Conservation (phyloP, 2,888 invertebrate species). For the Tupiocoris notatus region DNA sequence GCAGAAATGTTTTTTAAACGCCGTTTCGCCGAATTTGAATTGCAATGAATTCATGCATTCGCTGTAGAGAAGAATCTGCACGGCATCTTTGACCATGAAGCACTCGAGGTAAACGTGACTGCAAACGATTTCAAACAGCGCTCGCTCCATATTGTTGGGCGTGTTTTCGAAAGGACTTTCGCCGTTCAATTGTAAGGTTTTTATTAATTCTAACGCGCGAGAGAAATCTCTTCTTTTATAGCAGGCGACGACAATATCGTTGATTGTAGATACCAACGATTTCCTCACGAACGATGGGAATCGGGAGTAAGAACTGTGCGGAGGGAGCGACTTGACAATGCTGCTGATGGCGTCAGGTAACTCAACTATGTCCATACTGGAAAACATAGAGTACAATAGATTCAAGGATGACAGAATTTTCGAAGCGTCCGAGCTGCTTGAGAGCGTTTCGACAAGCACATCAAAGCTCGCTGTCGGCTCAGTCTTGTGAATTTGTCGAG, state of each 20-base stretch:
- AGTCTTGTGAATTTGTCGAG: background rate
- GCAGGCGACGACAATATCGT: background rate
- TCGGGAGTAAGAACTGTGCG: background rate
- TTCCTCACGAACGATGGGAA: background rate
- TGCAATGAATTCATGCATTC: background rate
- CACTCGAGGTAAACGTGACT: conserved; percentile 7
- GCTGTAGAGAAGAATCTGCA: background rate
- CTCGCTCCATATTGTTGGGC: background rate
- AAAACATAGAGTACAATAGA: background rate
- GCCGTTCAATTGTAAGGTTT: background rate
- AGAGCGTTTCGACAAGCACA: background rate
- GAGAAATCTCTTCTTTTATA: background rate
- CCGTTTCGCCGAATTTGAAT: background rate
- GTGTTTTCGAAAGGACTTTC: background rate
- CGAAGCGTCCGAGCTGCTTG: background rate
- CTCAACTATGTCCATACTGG: background rate
- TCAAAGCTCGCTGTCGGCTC: background rate
- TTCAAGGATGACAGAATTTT: background rate
- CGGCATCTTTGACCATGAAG: background rate
- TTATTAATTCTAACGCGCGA: conserved; percentile 2
- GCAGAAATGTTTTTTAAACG: background rate
- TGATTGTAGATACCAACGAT: background rate
- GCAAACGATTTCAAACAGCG: background rate
- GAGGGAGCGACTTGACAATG: background rate
- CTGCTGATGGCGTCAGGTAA: background rate